A percentile compares a stretch with the other conserved stretches of the same genome.
phyloP scores from a whole-genome alignment of 2,797 vertebrate genomes.

The Poecilia gillii region DNA sequence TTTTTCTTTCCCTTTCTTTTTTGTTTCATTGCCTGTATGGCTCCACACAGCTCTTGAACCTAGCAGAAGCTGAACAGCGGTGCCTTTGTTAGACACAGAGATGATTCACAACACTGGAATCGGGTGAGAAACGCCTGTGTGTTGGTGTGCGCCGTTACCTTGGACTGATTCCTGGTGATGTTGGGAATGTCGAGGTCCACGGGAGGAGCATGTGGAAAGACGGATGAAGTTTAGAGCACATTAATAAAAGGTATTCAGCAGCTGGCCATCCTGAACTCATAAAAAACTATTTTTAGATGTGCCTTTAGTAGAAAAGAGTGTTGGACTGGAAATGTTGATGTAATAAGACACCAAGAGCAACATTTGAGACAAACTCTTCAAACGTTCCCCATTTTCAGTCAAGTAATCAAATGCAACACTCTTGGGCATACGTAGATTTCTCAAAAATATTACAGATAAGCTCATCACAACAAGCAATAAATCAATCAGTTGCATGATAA shows the following conservation, averaged over 20 bases:
- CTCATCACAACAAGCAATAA: too few species aligned
- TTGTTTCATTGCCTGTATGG: constrained; percentile 22
- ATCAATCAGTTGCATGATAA: too few species aligned
- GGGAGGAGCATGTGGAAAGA: constrained; percentile 57
- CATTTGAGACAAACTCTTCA: constrained; percentile 30
- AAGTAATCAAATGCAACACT: constrained; percentile 4
- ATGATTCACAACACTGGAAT: constrained; percentile 55
- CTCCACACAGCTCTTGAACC: constrained; percentile 10
- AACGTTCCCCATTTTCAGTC: constrained; percentile 45
- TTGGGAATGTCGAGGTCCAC: constrained; percentile 56
- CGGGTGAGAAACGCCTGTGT: constrained; percentile 21
- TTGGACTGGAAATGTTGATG: constrained; percentile 17
- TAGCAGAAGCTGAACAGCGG: constrained; percentile 25
- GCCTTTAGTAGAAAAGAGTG: constrained; percentile 1
- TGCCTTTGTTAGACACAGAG: constrained; percentile 46
- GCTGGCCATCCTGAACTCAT: background rate
- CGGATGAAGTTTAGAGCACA: constrained; percentile 44
- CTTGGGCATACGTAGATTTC: constrained; percentile 3
- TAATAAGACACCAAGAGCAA: constrained; percentile 2
- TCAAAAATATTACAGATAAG: constrained; percentile 12
- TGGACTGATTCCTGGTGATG: constrained; percentile 81
- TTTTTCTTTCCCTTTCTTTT: background rate
- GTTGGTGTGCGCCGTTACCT: constrained; percentile 71
- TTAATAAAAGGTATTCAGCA: constrained; percentile 5
- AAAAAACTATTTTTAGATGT: constrained; percentile 1